A percentile compares a stretch with the other conserved stretches of the same genome.
These are phyloP conservation scores for Romanogobio albipinnatus DNA, from an alignment of 2,113 vertebrate species.

Conservation along the genomic window DNA sequence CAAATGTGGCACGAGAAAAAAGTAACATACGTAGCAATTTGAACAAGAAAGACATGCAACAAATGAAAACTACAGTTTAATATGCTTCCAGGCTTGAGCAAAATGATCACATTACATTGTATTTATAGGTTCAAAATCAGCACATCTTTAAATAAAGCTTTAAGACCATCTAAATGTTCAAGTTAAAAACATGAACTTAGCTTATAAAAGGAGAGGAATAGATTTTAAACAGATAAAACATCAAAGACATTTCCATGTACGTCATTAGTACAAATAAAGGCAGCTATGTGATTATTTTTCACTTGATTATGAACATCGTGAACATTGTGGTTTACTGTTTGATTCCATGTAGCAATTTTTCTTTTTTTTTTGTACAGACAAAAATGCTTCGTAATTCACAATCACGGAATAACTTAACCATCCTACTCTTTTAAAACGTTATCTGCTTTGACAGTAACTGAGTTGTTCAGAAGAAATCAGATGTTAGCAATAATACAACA, in stretches of 20 bases:
- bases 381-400: not conserved
- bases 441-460: not conserved
- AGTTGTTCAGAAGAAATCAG: not conserved
- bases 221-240: not conserved
- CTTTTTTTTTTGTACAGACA: not conserved
- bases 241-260: not conserved
- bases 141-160: slow-evolving; percentile 55
- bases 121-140: slow-evolving; percentile 70
- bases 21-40: not conserved
- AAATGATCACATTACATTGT: slow-evolving; percentile 58
- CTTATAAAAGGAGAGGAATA: slow-evolving; percentile 60
- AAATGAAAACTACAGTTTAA: slow-evolving; percentile 16
- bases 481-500: not conserved
- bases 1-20: not conserved
- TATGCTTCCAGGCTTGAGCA: not conserved
- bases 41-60: not conserved
- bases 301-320: not conserved
- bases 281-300: slow-evolving; percentile 7
- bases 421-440: not conserved
- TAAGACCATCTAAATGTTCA: slow-evolving; percentile 43
- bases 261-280: slow-evolving; percentile 25
- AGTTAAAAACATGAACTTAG: slow-evolving; percentile 48
- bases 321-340: not conserved
- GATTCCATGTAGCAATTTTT: not conserved
- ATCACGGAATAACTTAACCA: slow-evolving; percentile 26